phyloP scores from a whole-genome alignment of 2,797 vertebrate species.

The Poeciliopsis turneri region DNA sequence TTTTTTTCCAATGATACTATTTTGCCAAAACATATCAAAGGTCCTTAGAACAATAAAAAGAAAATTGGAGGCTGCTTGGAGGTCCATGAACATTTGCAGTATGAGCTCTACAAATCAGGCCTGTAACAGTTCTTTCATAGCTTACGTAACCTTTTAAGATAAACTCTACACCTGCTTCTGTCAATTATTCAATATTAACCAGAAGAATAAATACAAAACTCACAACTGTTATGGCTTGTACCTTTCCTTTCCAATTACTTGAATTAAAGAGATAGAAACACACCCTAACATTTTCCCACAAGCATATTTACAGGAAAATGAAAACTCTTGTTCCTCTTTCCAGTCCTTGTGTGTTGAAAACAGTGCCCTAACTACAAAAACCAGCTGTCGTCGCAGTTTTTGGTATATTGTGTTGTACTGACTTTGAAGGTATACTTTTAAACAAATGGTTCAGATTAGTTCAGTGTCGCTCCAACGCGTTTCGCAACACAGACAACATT shows the following conservation, averaged over 20 bases:
- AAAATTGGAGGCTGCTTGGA: neutral
- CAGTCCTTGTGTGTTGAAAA: neutral
- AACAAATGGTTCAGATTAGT: neutral
- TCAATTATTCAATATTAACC: neutral
- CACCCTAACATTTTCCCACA: neutral
- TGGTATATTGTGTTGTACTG: neutral
- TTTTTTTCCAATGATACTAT: neutral
- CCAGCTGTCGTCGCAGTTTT: neutral
- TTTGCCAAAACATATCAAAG: neutral
- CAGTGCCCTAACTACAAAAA: neutral
- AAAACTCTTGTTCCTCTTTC: slow-evolving; percentile 1
- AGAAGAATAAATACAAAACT: neutral
- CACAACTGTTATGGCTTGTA: neutral
- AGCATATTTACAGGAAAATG: neutral
- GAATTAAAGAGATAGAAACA: neutral
- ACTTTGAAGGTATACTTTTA: neutral
- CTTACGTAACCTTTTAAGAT: neutral
- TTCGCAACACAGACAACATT: slow-evolving; percentile 5
- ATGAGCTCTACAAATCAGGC: neutral
- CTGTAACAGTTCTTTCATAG: neutral
- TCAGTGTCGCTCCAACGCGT: neutral
- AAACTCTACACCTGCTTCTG: neutral
- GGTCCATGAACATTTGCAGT: neutral
- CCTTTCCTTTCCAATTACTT: neutral
- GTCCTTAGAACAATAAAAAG: neutral